Percentiles rank a stretch among this genome's conserved stretches.
phyloP scores from a whole-genome alignment of 2,888 invertebrate genomes.

The Callyntrura sp. region DNA sequence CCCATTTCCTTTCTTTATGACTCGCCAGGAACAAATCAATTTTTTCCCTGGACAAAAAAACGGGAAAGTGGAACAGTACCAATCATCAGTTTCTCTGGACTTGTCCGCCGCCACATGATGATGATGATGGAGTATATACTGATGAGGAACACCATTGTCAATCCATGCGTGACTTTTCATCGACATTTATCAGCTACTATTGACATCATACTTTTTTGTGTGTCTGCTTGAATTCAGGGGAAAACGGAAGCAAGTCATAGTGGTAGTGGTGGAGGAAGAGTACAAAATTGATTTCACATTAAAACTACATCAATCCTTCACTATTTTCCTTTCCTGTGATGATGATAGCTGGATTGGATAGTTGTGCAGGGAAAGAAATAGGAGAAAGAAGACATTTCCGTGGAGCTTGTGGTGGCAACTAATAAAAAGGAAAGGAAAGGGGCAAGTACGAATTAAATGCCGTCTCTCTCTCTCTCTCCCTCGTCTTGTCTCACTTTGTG shows the following conservation, averaged over 20 bases:
- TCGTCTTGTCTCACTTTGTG: background rate
- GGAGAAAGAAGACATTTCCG: no score
- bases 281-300: conserved; percentile 56
- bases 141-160: conserved; percentile 39
- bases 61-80: conserved; percentile 7
- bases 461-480: background rate
- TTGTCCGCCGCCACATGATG: background rate
- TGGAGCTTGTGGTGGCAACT: background rate
- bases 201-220: conserved; percentile 42
- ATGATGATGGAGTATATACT: conserved; percentile 19
- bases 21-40: conserved; percentile 39
- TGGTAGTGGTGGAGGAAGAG: background rate
- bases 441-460: background rate
- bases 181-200: conserved; percentile 48
- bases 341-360: background rate
- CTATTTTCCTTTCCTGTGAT: conserved; percentile 7
- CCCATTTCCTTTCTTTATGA: background rate
- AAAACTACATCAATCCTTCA: conserved; percentile 47
- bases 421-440: background rate
- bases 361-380: background rate
- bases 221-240: background rate
- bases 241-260: background rate
- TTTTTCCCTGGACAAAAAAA: conserved; percentile 11
- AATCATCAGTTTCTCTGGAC: conserved; percentile 18
- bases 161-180: conserved; percentile 45